Percentiles rank a stretch among this genome's conserved stretches.
These are phyloP conservation scores for Polyploca ridens DNA, from an alignment of 2,888 invertebrate species.

Conservation along the genomic window DNA sequence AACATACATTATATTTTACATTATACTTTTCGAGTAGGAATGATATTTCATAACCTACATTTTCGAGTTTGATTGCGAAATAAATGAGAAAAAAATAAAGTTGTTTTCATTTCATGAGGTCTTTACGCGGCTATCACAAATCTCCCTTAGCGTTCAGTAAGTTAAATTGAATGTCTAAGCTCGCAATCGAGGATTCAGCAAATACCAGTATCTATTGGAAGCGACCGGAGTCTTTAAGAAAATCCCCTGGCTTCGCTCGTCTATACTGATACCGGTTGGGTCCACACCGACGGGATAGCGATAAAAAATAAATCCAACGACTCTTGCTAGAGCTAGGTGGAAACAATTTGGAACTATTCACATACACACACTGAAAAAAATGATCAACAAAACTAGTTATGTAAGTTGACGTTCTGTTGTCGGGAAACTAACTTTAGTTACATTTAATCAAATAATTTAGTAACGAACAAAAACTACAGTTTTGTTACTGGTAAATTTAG, in stretches of 20 bases:
- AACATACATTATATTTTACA: background rate
- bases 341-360: background rate
- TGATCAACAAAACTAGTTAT: too few relatives aligned
- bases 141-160: constrained; percentile 67
- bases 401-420: too few relatives aligned
- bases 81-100: background rate
- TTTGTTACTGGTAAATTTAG: too few relatives aligned
- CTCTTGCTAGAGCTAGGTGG: too few relatives aligned
- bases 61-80: background rate
- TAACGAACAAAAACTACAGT: too few relatives aligned
- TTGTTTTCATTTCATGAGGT: constrained; percentile 33
- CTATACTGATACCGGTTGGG: constrained; percentile 41
- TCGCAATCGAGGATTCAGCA: constrained; percentile 71
- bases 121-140: constrained; percentile 58
- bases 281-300: constrained; percentile 13
- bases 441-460: too few relatives aligned
- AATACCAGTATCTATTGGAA: constrained; percentile 72
- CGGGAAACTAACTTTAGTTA: too few relatives aligned
- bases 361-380: too few relatives aligned
- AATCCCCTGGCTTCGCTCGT: constrained; percentile 63
- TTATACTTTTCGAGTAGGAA: background rate
- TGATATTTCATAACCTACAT: background rate
- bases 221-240: constrained; percentile 67
- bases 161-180: constrained; percentile 79
- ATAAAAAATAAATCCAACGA: background rate